Evolutionary conservation across 2,113 vertebrate species (phyloP).

Genomic region (Rynchops niger): DNA sequence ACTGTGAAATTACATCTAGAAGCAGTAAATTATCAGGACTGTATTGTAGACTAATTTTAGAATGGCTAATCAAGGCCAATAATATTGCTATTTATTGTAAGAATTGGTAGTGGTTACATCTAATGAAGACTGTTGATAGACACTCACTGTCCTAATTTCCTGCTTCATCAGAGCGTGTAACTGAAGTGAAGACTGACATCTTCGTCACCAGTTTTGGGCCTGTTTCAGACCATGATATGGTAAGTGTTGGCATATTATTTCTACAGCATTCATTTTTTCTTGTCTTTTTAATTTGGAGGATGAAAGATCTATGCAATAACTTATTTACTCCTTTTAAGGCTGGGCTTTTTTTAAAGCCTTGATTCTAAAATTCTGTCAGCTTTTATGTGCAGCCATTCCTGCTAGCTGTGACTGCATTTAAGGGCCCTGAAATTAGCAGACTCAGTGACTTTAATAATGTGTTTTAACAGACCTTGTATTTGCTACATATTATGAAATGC

Average conservation of each 20-base stretch:
- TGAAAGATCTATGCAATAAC: neutral
- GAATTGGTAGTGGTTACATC: slow-evolving; percentile 72
- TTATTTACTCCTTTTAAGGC: neutral
- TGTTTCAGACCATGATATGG: slow-evolving; percentile 99
- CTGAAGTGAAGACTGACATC: slow-evolving; percentile 99
- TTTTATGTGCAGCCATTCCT: neutral
- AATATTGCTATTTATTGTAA: slow-evolving; percentile 74
- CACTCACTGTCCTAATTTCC: slow-evolving; percentile 89
- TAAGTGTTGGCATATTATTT: slow-evolving; percentile 72
- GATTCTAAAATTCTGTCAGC: neutral
- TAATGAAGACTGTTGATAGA: slow-evolving; percentile 81
- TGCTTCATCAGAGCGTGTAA: slow-evolving; percentile 99
- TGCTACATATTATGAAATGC: slow-evolving; percentile 21
- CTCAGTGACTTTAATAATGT: neutral
- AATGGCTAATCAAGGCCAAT: slow-evolving; percentile 74
- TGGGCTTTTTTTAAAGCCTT: neutral
- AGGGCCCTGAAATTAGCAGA: slow-evolving; percentile 25
- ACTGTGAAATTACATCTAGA: slow-evolving; percentile 69
- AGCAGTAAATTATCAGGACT: slow-evolving; percentile 59
- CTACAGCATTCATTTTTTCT: slow-evolving; percentile 15
- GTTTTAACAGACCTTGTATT: slow-evolving; percentile 34
- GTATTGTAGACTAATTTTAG: slow-evolving; percentile 62
- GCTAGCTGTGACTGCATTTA: neutral
- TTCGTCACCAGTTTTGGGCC: slow-evolving; percentile 99
- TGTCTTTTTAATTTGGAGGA: neutral